Percentiles rank a stretch among this genome's conserved stretches.
Conservation (phyloP, 2,113 vertebrate species). For the Bambusicola thoracicus region DNA sequence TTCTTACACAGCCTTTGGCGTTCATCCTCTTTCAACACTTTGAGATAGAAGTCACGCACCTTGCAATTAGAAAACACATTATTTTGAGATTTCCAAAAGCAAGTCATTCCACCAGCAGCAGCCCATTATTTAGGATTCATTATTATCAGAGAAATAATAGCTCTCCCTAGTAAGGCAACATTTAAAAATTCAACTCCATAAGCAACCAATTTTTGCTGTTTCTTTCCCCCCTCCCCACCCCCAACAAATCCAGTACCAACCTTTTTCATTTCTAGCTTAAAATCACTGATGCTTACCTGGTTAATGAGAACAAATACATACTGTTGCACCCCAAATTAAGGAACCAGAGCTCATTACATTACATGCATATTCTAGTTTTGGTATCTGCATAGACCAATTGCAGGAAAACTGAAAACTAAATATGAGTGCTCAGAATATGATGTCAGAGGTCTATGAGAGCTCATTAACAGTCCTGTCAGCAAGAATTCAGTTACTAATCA, state of each 20-base stretch:
- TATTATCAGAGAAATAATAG: neutral
- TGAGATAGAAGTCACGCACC: slow-evolving; percentile 87
- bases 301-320: neutral
- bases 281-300: neutral
- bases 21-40: slow-evolving; percentile 88
- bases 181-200: neutral
- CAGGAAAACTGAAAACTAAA: neutral
- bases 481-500: neutral
- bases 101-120: neutral
- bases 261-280: neutral
- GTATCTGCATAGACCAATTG: fast-evolving
- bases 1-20: slow-evolving; percentile 89
- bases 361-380: neutral
- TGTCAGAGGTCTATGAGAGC: neutral
- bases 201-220: neutral
- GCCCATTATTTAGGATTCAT: neutral
- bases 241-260: neutral
- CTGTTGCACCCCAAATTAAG: neutral
- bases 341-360: fast-evolving
- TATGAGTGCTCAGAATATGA: fast-evolving
- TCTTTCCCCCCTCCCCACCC: too few relatives aligned
- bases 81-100: neutral
- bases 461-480: neutral
- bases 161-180: neutral
- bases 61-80: slow-evolving; percentile 15